Evolutionary conservation across 2,113 vertebrate genomes (phyloP), one percentile per base, ranked within the genome.

Genomic region (Brachypodius melanocephalos): DNA sequence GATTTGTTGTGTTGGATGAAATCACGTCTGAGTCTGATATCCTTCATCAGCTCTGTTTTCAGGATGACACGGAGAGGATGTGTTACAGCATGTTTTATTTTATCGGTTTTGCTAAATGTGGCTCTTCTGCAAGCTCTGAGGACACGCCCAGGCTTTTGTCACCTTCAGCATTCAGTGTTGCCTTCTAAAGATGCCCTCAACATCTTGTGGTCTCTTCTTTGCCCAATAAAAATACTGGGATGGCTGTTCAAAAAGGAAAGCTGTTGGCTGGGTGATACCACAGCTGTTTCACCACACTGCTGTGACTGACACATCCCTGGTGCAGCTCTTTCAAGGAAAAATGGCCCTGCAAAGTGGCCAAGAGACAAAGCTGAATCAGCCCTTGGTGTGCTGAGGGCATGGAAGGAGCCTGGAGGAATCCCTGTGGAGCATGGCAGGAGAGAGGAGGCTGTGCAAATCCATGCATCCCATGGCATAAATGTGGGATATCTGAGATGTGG

Each of bases 391-490:
- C 8, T 38, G 67, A 52, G 83, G 81, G 17, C 43, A 19, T 2
- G 8, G 49, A 20, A 79, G 61, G 84, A 67, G 28, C 28, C 31
- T 54, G 46, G 4, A 75, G 59, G 36, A 71, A 16, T 40, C 61
- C 31, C 15, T 24, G 16, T 28, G 63, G 32, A 73, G 31, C 0
- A 0, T 34, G 48, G 52, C 46, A 42, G 74, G 63, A 68, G 14
- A 1, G 3, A 52, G 71, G 31, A 55, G 71, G 55, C 55, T 42
- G 48, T 63, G n/a, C 38, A 59, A 26, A 61, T 49, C 29, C 12
- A 2, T 9, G 3, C 10, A 20, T 15, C 10, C 11, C 4, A 0
- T 11, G 18, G 12, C 9, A 8, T 3, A 17, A 16, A 20, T 5
- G 1, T 2, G 8, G 3, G 6, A 1, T 18, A 22, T 5, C 29